phyloP scores from a whole-genome alignment of 2,888 invertebrate species.

The Pantelozetes paolii region DNA sequence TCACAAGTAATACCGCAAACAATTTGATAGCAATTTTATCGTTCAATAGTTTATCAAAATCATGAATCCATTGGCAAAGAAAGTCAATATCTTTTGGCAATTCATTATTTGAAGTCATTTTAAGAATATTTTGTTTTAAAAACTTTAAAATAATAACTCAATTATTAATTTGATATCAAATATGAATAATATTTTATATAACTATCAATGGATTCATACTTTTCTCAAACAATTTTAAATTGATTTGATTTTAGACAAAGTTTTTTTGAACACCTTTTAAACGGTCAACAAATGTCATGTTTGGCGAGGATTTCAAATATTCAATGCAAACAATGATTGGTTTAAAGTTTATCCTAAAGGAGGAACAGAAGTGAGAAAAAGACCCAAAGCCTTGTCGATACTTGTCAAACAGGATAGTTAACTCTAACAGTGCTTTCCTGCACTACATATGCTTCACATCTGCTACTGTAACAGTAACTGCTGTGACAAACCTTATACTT shows the following conservation, averaged over 20 bases:
- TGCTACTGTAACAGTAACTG: too few species aligned
- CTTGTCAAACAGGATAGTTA: neutral
- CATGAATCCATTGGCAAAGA: conserved; percentile 14
- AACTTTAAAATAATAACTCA: too few species aligned
- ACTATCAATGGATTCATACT: neutral
- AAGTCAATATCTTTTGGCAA: conserved; percentile 6
- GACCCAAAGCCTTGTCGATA: neutral
- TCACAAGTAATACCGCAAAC: neutral
- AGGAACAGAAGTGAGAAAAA: neutral
- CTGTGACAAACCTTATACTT: too few species aligned
- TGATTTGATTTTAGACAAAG: neutral
- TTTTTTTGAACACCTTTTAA: neutral
- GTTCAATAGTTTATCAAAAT: conserved; percentile 21
- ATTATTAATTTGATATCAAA: too few species aligned
- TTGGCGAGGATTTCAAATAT: neutral
- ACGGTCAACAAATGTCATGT: neutral
- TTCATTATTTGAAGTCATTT: neutral
- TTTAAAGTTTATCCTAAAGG: neutral
- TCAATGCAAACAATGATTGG: neutral
- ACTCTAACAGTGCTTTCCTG: neutral
- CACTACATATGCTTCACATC: too few species aligned
- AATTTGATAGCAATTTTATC: conserved; percentile 15
- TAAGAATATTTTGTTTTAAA: too few species aligned
- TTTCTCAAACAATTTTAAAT: neutral
- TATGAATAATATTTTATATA: too few species aligned